Percentiles rank a stretch among this genome's conserved stretches.
Evolutionary conservation across 2,888 invertebrate genomes (phyloP).

Genomic region (Argynnis bischoffii): DNA sequence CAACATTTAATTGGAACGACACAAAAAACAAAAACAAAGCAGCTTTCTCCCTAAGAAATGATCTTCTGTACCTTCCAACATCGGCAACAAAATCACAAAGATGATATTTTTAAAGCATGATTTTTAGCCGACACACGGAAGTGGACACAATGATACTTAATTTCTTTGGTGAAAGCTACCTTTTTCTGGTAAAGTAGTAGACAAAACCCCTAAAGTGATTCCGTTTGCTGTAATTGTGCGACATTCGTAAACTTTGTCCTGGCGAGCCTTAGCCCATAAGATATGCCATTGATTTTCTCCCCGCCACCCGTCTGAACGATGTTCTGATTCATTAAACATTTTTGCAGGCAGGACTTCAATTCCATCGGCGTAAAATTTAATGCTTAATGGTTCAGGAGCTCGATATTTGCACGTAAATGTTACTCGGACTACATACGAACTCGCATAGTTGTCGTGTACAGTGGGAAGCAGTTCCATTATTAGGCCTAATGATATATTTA

Average conservation of each 20-base stretch:
- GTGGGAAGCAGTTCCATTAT: conserved; percentile 74
- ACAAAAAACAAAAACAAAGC: conserved; percentile 14
- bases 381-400: conserved; percentile 67
- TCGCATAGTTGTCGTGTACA: conserved; percentile 51
- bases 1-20: conserved; percentile 22
- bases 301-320: conserved; percentile 63
- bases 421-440: conserved; percentile 51
- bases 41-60: neutral
- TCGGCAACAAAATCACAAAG: conserved; percentile 17
- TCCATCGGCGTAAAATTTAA: conserved; percentile 64
- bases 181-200: conserved; percentile 61
- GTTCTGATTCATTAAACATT: conserved; percentile 54
- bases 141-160: conserved; percentile 31
- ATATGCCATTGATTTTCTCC: conserved; percentile 60
- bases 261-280: conserved; percentile 58
- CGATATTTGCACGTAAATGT: conserved; percentile 69
- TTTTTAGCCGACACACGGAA: conserved; percentile 27
- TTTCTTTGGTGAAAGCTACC: conserved; percentile 48
- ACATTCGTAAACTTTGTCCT: conserved; percentile 63
- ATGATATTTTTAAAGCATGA: conserved; percentile 31
- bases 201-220: conserved; percentile 64
- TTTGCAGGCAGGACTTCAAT: conserved; percentile 53
- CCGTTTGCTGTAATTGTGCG: conserved; percentile 64
- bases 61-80: conserved; percentile 5
- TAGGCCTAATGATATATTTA: conserved; percentile 56